Evolutionary conservation across 2,888 invertebrate species (phyloP).

Genomic region (Rhorus exstirpatorius): DNA sequence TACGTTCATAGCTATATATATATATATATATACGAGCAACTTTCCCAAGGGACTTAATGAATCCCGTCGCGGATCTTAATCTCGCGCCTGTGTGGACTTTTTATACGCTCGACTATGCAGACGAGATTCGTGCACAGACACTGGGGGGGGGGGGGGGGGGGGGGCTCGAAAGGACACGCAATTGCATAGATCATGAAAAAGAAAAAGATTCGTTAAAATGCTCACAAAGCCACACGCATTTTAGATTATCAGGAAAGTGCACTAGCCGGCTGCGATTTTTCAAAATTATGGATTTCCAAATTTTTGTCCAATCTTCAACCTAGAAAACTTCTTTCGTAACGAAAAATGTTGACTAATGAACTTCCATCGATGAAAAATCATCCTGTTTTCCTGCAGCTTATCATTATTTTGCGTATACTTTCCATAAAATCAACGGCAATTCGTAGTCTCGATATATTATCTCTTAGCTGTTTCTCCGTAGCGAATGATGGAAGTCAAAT

Average conservation of each 20-base stretch:
- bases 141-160: background rate
- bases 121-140: conserved; percentile 20
- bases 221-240: no score
- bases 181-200: background rate
- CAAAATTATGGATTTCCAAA: background rate
- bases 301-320: background rate
- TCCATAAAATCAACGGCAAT: no score
- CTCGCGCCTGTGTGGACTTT: conserved; percentile 44
- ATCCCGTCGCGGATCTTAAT: conserved; percentile 67
- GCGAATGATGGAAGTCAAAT: no score
- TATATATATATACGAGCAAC: conserved; percentile 16
- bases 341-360: no score
- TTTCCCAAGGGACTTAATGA: conserved; percentile 64
- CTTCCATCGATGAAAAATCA: no score
- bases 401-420: no score
- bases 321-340: no score
- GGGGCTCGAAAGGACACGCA: conserved; percentile 23
- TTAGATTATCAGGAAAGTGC: no score
- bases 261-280: background rate
- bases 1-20: no score
- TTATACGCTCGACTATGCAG: conserved; percentile 34
- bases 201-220: background rate
- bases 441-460: no score
- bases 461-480: no score
- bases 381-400: no score